phyloP scores from a whole-genome alignment of 2,797 vertebrate genomes.

The Decapterus maruadsi region DNA sequence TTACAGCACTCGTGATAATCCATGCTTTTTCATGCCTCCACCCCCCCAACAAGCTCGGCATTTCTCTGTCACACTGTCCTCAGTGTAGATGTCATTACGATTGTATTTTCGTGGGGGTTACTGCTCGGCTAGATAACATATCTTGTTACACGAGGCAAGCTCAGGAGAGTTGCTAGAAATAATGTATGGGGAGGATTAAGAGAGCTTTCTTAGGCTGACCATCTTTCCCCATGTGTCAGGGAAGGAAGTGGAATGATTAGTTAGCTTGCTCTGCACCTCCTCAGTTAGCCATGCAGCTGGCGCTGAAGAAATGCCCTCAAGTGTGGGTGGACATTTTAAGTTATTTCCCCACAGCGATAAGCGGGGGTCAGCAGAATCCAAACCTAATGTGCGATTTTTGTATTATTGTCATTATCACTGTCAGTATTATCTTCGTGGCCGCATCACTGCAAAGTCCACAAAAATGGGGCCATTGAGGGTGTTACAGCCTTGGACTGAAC shows the following conservation, averaged over 20 bases:
- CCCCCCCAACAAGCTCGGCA: no score
- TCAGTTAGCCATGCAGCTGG: constrained; percentile 5
- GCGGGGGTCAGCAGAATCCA: background rate
- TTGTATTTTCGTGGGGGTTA: constrained; percentile 54
- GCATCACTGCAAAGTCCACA: background rate
- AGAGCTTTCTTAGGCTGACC: constrained; percentile 42
- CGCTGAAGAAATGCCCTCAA: background rate
- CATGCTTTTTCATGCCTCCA: no score
- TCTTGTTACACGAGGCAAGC: constrained; percentile 38
- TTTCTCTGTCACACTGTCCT: constrained; percentile 11
- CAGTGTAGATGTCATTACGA: constrained; percentile 46
- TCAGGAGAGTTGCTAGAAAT: constrained; percentile 48
- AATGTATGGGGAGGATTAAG: constrained; percentile 55
- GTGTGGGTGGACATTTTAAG: background rate
- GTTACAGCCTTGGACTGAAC: background rate
- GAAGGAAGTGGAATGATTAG: constrained; percentile 35
- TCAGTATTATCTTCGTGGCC: background rate
- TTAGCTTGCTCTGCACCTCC: background rate
- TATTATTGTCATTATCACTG: constrained; percentile 5
- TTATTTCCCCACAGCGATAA: background rate
- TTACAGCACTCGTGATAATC: constrained; percentile 19
- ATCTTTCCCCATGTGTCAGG: constrained; percentile 15
- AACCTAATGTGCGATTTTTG: background rate
- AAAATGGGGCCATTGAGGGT: background rate
- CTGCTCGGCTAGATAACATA: constrained; percentile 48